Conservation (phyloP, 2,888 invertebrate genomes). For the Neoaliturus tenellus region DNA sequence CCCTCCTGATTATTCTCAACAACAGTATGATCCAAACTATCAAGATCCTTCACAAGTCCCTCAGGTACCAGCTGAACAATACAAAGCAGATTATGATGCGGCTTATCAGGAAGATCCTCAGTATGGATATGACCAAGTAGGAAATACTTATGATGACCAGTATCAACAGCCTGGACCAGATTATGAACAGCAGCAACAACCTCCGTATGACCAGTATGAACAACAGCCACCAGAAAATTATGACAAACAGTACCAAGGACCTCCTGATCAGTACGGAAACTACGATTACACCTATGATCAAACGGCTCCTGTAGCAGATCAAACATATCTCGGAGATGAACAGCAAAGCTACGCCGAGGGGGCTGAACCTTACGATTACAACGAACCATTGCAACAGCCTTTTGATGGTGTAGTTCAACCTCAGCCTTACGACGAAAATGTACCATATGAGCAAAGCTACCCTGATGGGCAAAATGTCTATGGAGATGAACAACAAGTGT, state of each 20-base stretch:
- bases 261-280: conserved; percentile 18
- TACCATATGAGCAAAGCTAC: background rate
- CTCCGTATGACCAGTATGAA: background rate
- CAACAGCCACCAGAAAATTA: conserved; percentile 10
- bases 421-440: background rate
- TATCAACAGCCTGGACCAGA: conserved; percentile 2
- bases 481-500: conserved; percentile 1
- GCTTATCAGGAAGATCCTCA: conserved; percentile 10
- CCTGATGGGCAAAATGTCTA: background rate
- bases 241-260: background rate
- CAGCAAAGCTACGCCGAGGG: background rate
- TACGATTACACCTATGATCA: conserved; percentile 13
- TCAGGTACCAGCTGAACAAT: background rate
- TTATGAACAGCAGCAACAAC: conserved; percentile 20
- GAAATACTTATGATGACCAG: conserved; percentile 31
- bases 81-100: conserved; percentile 14
- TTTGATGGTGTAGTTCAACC: background rate
- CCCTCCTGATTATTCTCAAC: conserved; percentile 1
- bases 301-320: background rate
- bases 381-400: background rate
- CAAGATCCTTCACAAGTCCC: background rate
- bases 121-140: conserved; percentile 8
- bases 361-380: conserved; percentile 14
- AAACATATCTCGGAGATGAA: background rate
- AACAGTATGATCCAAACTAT: conserved; percentile 10